Base-by-base conservation (phyloP, 2,888 invertebrate species). In the Cerastis rubricosa region DNA sequence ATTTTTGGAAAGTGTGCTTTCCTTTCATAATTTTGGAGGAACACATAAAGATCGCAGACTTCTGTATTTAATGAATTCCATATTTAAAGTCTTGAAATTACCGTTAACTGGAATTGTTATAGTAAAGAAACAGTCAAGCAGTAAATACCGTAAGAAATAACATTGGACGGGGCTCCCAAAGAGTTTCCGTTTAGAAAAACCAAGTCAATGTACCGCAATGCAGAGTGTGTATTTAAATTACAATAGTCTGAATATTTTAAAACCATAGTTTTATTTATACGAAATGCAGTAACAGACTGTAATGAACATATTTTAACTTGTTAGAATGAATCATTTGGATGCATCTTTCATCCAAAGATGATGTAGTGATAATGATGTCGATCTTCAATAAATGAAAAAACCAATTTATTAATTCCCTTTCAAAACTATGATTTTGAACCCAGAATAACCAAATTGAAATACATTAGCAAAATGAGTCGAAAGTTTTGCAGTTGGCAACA, bases 381-480 rank as follows among this genome's bases (percentile, higher is more conserved):
- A 17, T 22, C 2, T 25, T 59, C 17, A 59, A 49, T 40, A 17
- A n/a, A 49, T 17, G 3, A 14, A 17, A 8, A 51, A 35, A 5
- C 61, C 35, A 35, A 61, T 22, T 25, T 25, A 43, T 51, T 35
- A 22, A 40, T 51, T 29, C 61, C 4, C 43, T 45, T 68, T 25
- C 25, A 49, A 80, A 80, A 61, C 40, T 45, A 57, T 22, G 29
- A 64, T 63, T 12, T 22, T 45, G 5, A 49, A 22, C 25, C 29
- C 61, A 63, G 47, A 19, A 72, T 74, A 35, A 65, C 51, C 40
- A 66, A 71, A 69, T 71, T 69, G 69, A 74, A 81, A 74, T 71
- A 74, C 71, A 85, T 83, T 83, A 85, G 66, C 79, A 64, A 85
- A 80, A 74, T 79, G 35, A 76, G 65, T 81, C 73, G 25, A 65